A percentile compares a stretch with the other conserved stretches of the same genome.
These are phyloP conservation scores for Gnathonemus echidnorhynchus DNA, from an alignment of 2,113 vertebrate genomes.

Conservation along the genomic window DNA sequence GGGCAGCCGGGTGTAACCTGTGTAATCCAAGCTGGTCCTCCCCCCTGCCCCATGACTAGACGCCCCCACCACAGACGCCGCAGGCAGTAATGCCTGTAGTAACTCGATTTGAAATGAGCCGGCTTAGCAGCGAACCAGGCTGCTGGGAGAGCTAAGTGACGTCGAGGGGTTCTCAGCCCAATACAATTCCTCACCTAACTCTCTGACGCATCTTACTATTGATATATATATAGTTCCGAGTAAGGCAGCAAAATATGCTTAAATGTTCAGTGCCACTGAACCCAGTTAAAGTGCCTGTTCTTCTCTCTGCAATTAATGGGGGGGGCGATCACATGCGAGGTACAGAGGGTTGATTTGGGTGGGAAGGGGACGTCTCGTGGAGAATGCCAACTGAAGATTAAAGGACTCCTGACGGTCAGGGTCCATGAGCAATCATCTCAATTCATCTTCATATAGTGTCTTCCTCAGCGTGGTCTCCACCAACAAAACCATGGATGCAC, in stretches of 20 bases:
- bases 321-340: background rate
- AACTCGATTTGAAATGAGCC: constrained; percentile 34
- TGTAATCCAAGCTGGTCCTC: background rate
- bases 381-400: background rate
- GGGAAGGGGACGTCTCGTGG: too few relatives aligned
- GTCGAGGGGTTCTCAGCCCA: constrained; percentile 8
- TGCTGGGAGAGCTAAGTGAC: constrained; percentile 12
- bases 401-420: background rate
- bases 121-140: constrained; percentile 29
- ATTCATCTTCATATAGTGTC: background rate
- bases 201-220: background rate
- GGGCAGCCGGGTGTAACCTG: background rate
- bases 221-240: background rate
- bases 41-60: background rate
- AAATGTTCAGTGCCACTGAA: background rate
- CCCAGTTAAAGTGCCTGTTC: background rate
- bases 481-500: too few relatives aligned
- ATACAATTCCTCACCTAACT: constrained; percentile 21
- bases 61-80: background rate
- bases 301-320: background rate
- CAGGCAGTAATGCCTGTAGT: constrained; percentile 13
- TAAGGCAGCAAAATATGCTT: background rate
- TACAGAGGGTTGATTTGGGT: background rate
- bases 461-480: too few relatives aligned
- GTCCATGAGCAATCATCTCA: background rate